Conservation (phyloP, 2,797 vertebrate genomes). For the Ambastaia sidthimunki region DNA sequence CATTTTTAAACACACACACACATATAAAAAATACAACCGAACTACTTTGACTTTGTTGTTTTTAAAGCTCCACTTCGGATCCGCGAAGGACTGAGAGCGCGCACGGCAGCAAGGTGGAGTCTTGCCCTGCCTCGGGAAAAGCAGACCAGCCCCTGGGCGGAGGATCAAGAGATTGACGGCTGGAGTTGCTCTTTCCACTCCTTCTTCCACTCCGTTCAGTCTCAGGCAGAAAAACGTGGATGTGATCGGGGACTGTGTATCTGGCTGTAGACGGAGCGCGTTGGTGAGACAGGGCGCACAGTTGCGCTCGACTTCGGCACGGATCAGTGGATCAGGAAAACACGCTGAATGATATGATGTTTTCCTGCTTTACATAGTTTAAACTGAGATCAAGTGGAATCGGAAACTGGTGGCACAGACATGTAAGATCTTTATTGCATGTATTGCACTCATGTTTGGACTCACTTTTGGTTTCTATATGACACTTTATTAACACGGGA, state of each 20-base stretch:
- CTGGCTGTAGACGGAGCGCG: neutral
- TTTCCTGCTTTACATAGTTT: neutral
- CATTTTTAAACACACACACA: too few relatives aligned
- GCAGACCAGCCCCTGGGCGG: conserved; percentile 51
- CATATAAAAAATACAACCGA: neutral
- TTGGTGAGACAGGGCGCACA: neutral
- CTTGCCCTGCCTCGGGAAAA: conserved; percentile 20
- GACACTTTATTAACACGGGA: neutral
- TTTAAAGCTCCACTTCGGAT: neutral
- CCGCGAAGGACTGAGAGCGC: neutral
- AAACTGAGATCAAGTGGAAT: conserved; percentile 15
- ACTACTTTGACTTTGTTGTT: conserved; percentile 10
- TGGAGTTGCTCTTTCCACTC: conserved; percentile 31
- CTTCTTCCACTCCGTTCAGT: neutral
- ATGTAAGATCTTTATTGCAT: conserved; percentile 33
- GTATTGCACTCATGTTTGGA: conserved; percentile 15
- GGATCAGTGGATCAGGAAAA: neutral
- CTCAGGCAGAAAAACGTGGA: conserved; percentile 12
- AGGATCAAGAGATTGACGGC: conserved; percentile 26
- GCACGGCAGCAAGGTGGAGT: conserved; percentile 45
- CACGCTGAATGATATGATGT: neutral
- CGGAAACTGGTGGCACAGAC: conserved; percentile 20
- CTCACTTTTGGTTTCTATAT: neutral
- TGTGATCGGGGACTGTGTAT: neutral
- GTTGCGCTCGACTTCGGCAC: too few relatives aligned